Percentiles rank a stretch among this genome's conserved stretches.
Conservation (phyloP, 2,113 vertebrate species). For the Eupsittula cactorum region DNA sequence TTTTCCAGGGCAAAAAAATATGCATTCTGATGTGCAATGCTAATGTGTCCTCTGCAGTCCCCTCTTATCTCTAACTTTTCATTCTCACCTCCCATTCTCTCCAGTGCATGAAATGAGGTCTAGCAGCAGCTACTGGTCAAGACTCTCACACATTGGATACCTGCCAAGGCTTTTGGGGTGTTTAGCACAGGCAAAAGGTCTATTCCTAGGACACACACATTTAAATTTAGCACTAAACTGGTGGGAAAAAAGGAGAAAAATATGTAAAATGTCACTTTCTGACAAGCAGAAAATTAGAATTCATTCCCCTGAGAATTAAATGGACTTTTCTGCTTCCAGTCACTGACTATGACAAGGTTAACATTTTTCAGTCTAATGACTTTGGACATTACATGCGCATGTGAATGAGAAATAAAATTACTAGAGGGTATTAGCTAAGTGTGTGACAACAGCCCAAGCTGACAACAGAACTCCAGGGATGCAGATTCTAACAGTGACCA, state of each 20-base stretch:
- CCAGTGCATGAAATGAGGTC: constrained; percentile 13
- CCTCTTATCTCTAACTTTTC: constrained; percentile 8
- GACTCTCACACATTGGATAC: neutral
- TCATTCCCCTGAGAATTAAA: constrained; percentile 66
- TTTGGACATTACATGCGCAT: constrained; percentile 65
- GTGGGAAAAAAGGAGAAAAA: constrained; percentile 50
- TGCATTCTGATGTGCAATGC: constrained; percentile 7
- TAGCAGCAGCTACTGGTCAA: constrained; percentile 44
- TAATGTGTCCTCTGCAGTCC: constrained; percentile 22
- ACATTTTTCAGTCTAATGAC: constrained; percentile 74
- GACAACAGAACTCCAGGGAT: neutral
- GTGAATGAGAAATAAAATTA: constrained; percentile 60
- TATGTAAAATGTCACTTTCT: constrained; percentile 75
- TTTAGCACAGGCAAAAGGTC: constrained; percentile 50
- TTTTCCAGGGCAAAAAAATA: neutral
- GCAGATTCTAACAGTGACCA: neutral
- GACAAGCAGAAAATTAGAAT: constrained; percentile 79
- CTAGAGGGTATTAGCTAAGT: constrained; percentile 47
- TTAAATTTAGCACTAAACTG: constrained; percentile 68
- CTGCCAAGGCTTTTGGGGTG: constrained; percentile 42
- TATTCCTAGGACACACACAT: constrained; percentile 43
- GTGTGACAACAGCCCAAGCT: constrained; percentile 22
- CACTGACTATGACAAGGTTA: constrained; percentile 75
- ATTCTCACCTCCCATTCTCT: constrained; percentile 9
- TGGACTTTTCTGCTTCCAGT: constrained; percentile 72